Base-by-base conservation (phyloP, 2,113 vertebrate species). In the Crypturellus undulatus region DNA sequence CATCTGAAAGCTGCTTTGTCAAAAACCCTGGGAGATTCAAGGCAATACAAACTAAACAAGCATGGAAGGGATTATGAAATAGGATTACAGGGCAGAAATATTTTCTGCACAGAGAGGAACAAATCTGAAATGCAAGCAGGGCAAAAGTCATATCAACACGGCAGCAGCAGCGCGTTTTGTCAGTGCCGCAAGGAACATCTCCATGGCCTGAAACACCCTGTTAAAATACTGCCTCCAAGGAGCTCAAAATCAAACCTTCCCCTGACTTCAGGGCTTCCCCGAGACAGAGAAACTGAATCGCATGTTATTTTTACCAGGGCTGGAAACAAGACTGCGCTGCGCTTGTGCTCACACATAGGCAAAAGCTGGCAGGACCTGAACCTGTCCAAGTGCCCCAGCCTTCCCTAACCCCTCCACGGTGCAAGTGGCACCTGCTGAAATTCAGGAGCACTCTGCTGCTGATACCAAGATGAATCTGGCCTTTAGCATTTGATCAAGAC, bases 11-110 rank as follows among this genome's bases (percentile, higher is more conserved):
- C 72, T 47, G 45, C 64, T 49, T 20, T 58, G 59, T 36, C 63
- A 63, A 54, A 72, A n/a, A 84, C 42, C 24, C 42, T 0, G 1
- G 34, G 42, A 75, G 24, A 28, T n/a, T 42, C 0, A 0, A 70
- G 54, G 47, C 0, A 0, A 15, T 17, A 34, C 9, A 60, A 86
- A 90, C 71, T 36, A 7, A 56, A 21, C 17, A 32, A 62, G 30
- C 65, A 68, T 0, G 1, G 60, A 45, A 87, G 24, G 26, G 54
- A 79, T 67, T 62, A 84, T 69, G 45, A 75, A 58, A 69, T 1
- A 51, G 40, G 30, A 59, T 92, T 92, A 70, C 28, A 11, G 9
- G n/a, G 54, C 49, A 87, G 45, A 71, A 78, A 26, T 2, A 21
- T 26, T 59, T 84, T 82, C 47, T 84, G 62, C 47, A 38, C 59